Conservation (phyloP, 2,888 invertebrate genomes). For the Limnephilus marmoratus region DNA sequence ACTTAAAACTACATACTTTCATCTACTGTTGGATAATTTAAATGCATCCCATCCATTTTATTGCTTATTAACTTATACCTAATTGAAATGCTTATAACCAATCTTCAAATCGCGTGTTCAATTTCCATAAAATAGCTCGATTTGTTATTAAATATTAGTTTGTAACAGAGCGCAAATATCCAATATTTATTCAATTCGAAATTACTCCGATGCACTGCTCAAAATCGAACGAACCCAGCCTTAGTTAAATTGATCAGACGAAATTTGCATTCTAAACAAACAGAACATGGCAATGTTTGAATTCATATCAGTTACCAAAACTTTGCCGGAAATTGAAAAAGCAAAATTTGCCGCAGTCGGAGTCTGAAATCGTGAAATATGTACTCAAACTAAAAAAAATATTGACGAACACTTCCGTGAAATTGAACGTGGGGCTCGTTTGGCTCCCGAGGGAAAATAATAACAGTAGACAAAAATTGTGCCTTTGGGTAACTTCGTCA, state of each 20-base stretch:
- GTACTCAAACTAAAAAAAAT: neutral
- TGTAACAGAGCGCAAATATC: neutral
- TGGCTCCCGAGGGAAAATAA: neutral
- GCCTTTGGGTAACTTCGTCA: neutral
- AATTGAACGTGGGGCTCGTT: neutral
- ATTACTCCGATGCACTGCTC: neutral
- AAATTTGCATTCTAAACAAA: conserved; percentile 17
- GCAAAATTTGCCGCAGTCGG: conserved; percentile 26
- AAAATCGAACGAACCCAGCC: neutral
- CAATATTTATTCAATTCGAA: neutral
- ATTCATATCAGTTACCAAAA: conserved; percentile 50
- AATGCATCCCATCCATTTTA: too few relatives aligned
- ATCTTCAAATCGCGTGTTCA: too few relatives aligned
- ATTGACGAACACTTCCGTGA: conserved; percentile 23
- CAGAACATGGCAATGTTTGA: conserved; percentile 20
- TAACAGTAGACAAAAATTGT: neutral
- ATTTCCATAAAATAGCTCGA: neutral
- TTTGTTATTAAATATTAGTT: neutral
- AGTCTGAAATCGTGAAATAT: conserved; percentile 48
- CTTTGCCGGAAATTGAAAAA: conserved; percentile 53
- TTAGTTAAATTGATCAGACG: conserved; percentile 16
- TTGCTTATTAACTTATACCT: too few relatives aligned
- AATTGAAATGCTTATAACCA: too few relatives aligned
- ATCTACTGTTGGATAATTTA: too few relatives aligned
- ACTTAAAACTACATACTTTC: too few relatives aligned